Percentiles rank a stretch among this genome's conserved stretches.
These are phyloP conservation scores for Sebastes umbrosus DNA, from an alignment of 2,797 vertebrate species.

Conservation along the genomic window DNA sequence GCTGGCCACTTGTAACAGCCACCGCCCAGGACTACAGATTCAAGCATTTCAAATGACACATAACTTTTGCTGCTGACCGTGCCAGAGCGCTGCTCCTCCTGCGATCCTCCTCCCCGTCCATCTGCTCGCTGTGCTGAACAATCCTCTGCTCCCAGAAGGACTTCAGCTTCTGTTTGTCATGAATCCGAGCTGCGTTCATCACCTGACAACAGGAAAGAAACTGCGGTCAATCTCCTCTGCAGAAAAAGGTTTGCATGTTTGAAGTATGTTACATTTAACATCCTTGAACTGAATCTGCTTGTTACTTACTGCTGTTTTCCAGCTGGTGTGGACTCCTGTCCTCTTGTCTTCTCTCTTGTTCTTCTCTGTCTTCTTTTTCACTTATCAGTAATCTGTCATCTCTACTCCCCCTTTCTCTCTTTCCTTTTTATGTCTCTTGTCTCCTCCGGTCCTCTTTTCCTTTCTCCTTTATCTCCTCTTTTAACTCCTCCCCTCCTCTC, in stretches of 20 bases:
- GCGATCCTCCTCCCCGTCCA: conserved; percentile 65
- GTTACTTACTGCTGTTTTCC: conserved; percentile 19
- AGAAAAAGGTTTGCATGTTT: background rate
- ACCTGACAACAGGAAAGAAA: conserved; percentile 33
- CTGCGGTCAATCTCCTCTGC: background rate
- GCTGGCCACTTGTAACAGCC: background rate
- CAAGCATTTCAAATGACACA: background rate
- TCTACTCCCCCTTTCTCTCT: background rate
- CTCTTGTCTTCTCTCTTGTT: background rate
- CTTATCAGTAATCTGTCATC: background rate
- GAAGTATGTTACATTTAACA: too few relatives aligned
- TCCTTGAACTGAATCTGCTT: background rate
- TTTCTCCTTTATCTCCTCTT: background rate
- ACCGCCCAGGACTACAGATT: background rate
- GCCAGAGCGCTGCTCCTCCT: conserved; percentile 71
- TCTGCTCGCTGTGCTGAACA: conserved; percentile 59
- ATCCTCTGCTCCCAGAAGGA: conserved; percentile 80
- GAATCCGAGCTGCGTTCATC: conserved; percentile 75
- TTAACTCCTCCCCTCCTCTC: conserved; percentile 26
- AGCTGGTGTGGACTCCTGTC: background rate
- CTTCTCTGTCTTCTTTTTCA: background rate
- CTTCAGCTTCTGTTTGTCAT: conserved; percentile 76
- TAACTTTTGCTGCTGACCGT: conserved; percentile 53
- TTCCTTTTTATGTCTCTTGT: background rate
- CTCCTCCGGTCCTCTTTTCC: background rate